Evolutionary conservation across 1,140 invertebrate species (phyloP).

Genomic region (Andrena cerasifolii): DNA sequence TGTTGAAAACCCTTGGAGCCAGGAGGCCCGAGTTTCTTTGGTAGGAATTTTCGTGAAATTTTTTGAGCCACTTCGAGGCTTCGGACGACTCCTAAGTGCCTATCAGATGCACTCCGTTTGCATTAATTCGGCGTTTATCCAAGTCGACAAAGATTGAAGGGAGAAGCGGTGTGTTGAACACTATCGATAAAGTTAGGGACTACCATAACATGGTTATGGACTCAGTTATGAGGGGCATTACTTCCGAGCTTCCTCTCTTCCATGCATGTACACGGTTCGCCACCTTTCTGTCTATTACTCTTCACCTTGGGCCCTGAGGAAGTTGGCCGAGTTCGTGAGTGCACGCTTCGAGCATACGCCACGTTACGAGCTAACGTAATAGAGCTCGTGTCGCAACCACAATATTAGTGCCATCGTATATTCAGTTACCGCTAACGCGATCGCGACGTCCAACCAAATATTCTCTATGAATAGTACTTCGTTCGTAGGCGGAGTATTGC

Average conservation of each 20-base stretch:
- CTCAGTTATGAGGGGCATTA: slow-evolving; percentile 51
- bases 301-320: slow-evolving; percentile 56
- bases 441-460: no score
- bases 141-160: slow-evolving; percentile 23
- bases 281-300: slow-evolving; percentile 63
- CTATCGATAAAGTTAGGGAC: slow-evolving; percentile 58
- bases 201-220: slow-evolving; percentile 58
- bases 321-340: slow-evolving; percentile 64
- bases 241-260: slow-evolving; percentile 34
- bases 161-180: not conserved
- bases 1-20: no score
- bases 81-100: not conserved
- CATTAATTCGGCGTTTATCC: not conserved
- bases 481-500: no score
- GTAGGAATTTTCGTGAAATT: no score
- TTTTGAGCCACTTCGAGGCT: no score
- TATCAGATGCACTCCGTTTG: not conserved
- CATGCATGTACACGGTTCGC: slow-evolving; percentile 28
- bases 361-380: slow-evolving; percentile 34
- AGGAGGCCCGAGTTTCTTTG: no score
- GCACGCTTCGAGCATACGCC: slow-evolving; percentile 44
- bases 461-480: no score
- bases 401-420: slow-evolving; percentile 25
- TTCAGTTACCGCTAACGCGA: not conserved
- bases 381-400: slow-evolving; percentile 6